phyloP scores from a whole-genome alignment of 2,113 vertebrate species.

The Hylia prasina region DNA sequence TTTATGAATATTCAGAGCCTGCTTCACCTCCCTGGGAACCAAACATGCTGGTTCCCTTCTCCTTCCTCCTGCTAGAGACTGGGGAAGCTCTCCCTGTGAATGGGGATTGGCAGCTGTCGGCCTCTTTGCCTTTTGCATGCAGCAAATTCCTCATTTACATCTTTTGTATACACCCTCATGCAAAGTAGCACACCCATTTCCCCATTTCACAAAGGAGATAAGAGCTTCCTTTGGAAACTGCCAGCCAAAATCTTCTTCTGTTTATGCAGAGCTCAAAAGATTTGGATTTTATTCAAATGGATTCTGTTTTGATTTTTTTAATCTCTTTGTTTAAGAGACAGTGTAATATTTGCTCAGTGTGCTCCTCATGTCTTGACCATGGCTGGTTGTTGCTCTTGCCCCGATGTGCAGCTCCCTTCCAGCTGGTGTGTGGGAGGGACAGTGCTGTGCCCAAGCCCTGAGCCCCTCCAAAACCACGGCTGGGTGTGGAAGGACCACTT shows the following conservation, averaged over 20 bases:
- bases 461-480: background rate
- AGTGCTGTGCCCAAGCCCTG: background rate
- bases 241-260: constrained; percentile 67
- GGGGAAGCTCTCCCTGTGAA: constrained; percentile 59
- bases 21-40: constrained; percentile 74
- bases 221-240: constrained; percentile 69
- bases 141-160: constrained; percentile 79
- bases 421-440: constrained; percentile 1
- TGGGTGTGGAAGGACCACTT: background rate
- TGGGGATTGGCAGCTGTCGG: constrained; percentile 76
- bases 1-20: constrained; percentile 80
- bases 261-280: constrained; percentile 67
- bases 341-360: constrained; percentile 24
- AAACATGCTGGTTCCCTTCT: constrained; percentile 61
- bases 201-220: constrained; percentile 69
- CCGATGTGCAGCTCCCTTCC: background rate
- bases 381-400: background rate
- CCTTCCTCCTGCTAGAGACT: constrained; percentile 54
- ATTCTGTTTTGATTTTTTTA: constrained; percentile 55
- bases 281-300: constrained; percentile 76
- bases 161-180: constrained; percentile 72
- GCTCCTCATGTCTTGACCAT: background rate
- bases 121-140: constrained; percentile 66
- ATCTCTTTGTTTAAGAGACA: constrained; percentile 54
- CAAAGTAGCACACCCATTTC: constrained; percentile 78